Evolutionary conservation across 2,113 vertebrate species (phyloP), one percentile per base, ranked within the genome.

Genomic region (Planiliza haematocheilus): DNA sequence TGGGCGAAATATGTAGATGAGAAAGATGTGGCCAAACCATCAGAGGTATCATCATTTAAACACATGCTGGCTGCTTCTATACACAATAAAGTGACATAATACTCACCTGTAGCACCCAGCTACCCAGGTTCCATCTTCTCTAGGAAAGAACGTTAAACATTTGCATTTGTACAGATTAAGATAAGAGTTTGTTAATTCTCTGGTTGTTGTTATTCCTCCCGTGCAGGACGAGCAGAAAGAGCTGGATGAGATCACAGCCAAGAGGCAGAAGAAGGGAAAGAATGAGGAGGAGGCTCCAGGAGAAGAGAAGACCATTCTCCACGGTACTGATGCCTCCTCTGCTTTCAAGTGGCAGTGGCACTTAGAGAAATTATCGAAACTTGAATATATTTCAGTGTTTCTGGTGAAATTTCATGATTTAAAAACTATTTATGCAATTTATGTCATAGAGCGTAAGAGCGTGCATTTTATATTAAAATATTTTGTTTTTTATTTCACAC

Each of bases 1-100:
- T 99, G 98, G 98, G 98, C 98, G 1, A 99, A 99, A 87, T 99
- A 97, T 56, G 85, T 95, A 55, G 97, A 99, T 86, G 97, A 99
- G 91, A 97, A 96, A 90, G 95, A 96, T 83, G 94, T 94, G 52
- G 96, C 97, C 65, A 99, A 99, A 88, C 97, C 98, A 9, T 93
- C 97, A 61, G 97, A 99, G 94, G 98, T 99, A 87, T 93, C 45
- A 37, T 8, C 21, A 7, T 30, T 30, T 13, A 3, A 13, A 20
- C 38, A 55, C 38, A 41, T 20, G 30, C 9, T 46, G 57, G 10
- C 36, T 51, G 18, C 24, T 30, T n/a, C 10, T 50, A 48, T 3
- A 24, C 21, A 42, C 17, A 20, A 70, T 55, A 30, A 30, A 7
- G 2, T 0, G 1, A 16, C n/a, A 36, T 34, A 4, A 8, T 11